phyloP scores from a whole-genome alignment of 2,797 vertebrate genomes.

The Glossophaga mutica region DNA sequence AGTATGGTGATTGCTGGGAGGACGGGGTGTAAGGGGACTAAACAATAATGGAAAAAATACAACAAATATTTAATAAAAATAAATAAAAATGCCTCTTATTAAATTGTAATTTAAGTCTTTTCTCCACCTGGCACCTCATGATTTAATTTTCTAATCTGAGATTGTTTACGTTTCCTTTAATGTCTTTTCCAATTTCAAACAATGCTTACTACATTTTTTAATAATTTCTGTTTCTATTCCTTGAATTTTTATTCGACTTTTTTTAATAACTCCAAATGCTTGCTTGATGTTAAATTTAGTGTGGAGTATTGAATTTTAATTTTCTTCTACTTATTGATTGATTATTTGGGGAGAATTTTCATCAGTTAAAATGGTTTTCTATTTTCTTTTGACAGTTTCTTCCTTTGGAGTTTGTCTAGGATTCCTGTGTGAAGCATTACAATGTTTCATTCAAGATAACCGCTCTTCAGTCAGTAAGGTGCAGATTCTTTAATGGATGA shows the following conservation, averaged over 20 bases:
- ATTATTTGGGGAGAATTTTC: not conserved
- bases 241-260: not conserved
- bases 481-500: not conserved
- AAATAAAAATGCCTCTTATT: not conserved
- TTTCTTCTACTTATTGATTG: not conserved
- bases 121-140: not conserved
- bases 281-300: not conserved
- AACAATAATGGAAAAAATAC: too few relatives aligned
- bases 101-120: not conserved
- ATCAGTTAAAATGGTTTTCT: not conserved
- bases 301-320: not conserved
- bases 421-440: not conserved
- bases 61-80: too few relatives aligned
- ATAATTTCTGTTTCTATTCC: not conserved
- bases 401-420: not conserved
- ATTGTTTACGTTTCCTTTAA: not conserved
- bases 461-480: not conserved
- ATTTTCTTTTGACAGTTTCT: not conserved
- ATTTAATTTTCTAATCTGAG: not conserved
- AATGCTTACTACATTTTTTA: not conserved
- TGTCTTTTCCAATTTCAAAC: not conserved
- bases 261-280: not conserved
- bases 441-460: not conserved
- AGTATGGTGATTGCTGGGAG: too few relatives aligned
- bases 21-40: too few relatives aligned